Evolutionary conservation across 2,888 invertebrate species (phyloP), one percentile per base, ranked within the genome.

Genomic region (Philonicus albiceps): DNA sequence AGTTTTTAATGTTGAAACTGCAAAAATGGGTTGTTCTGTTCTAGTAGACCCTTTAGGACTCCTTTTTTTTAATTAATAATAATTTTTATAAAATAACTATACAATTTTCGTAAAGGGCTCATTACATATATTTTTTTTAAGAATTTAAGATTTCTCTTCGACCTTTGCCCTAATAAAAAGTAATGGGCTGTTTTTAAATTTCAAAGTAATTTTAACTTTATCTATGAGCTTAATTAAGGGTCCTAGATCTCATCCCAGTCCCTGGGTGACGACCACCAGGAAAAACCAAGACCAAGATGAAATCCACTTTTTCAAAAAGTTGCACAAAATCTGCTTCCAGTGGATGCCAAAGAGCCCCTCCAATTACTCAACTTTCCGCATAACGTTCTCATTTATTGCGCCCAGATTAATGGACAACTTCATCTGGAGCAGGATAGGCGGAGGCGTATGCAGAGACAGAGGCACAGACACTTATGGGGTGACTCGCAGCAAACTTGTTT

Each of bases 311-410:
- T 49, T 49, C 49, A 19, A n/a, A n/a, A 49, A 49, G 49, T 49
- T 49, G 49, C n/a, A 27, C 64, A 22, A 64, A 64, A 64, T 64
- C 64, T 64, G 64, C 27, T 76, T 76, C 40, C 22, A 76, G 76
- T 76, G 76, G 76, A n/a, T 76, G 40, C 40, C 74, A 76, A 40
- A 40, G 43, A 11, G n/a, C 40, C 13, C n/a, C 19, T 76, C 22
- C 76, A 40, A 40, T 76, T 76, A 76, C 43, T 76, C 76, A 43
- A 76, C 40, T 76, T 76, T 76, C 40, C n/a, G 34, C 76, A 76
- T 43, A 37, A 16, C 27, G 27, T 40, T 22, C 27, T 40, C 43
- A 76, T 76, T 40, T 34, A 40, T 34, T 40, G 37, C 43, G 22
- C 40, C n/a, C 19, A 76, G 37, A 76, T 76, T 76, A 76, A 76